phyloP scores from a whole-genome alignment of 2,888 invertebrate genomes.

The Neoitamus cyanurus region DNA sequence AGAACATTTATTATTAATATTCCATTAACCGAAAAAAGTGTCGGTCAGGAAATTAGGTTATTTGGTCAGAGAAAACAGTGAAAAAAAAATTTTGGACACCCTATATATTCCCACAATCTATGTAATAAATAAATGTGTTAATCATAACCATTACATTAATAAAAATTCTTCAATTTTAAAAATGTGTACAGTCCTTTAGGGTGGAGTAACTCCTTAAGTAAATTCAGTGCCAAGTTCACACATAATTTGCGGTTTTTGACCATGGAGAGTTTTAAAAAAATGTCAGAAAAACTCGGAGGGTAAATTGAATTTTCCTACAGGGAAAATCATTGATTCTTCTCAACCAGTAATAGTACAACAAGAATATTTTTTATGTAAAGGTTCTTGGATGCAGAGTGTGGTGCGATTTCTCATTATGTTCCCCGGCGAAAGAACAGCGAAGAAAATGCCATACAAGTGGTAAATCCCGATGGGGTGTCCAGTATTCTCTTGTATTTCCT shows the following conservation, averaged over 20 bases:
- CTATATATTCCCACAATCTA: too few species aligned
- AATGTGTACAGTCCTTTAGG: too few species aligned
- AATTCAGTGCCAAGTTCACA: not conserved
- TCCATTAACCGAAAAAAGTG: too few species aligned
- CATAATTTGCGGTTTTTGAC: not conserved
- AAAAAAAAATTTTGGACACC: too few species aligned
- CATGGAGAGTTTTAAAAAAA: not conserved
- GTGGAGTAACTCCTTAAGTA: too few species aligned
- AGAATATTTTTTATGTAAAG: not conserved
- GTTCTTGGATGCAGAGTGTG: not conserved
- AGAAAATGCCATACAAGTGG: conserved; percentile 19
- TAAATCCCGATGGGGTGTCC: conserved; percentile 9
- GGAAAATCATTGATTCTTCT: not conserved
- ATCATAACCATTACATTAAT: too few species aligned
- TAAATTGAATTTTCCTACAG: not conserved
- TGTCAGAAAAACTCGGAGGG: conserved; percentile 2
- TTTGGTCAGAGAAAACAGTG: too few species aligned
- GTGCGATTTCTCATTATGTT: conserved; percentile 27
- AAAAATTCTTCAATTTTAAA: too few species aligned
- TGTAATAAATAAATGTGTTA: too few species aligned
- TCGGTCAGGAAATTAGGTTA: too few species aligned
- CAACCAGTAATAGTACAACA: not conserved
- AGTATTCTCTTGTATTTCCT: conserved; percentile 19
- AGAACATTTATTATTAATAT: too few species aligned
- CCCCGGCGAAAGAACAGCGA: not conserved